Conservation (phyloP, 2,113 vertebrate species). For the Dicrurus megarhynchus region DNA sequence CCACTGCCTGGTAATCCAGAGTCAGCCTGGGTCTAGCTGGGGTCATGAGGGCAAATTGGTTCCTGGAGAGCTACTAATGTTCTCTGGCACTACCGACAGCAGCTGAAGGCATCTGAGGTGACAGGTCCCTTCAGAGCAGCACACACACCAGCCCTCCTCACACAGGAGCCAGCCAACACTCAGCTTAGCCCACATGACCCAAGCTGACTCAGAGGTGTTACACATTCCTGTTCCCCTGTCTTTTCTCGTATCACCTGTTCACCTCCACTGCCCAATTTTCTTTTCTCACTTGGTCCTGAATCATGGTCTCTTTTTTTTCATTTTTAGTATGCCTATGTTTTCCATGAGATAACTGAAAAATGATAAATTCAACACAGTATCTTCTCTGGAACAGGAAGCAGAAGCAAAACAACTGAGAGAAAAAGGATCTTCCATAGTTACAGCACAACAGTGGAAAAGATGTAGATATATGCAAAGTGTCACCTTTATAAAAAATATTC, state of each 20-base stretch:
- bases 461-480: background rate
- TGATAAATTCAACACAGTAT: background rate
- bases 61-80: background rate
- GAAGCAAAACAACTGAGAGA: background rate
- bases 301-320: background rate
- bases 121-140: background rate
- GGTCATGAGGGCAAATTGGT: background rate
- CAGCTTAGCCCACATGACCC: background rate
- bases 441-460: background rate
- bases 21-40: background rate
- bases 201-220: background rate
- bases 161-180: background rate
- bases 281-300: background rate
- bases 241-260: background rate
- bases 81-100: background rate
- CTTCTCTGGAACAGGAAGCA: background rate
- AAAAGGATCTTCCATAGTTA: background rate
- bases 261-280: background rate
- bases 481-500: background rate
- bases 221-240: background rate
- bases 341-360: background rate
- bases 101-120: background rate
- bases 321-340: background rate
- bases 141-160: background rate
- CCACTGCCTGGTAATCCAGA: background rate